Conservation (phyloP, 2,113 vertebrate species). For the Hemiprocne comata region DNA sequence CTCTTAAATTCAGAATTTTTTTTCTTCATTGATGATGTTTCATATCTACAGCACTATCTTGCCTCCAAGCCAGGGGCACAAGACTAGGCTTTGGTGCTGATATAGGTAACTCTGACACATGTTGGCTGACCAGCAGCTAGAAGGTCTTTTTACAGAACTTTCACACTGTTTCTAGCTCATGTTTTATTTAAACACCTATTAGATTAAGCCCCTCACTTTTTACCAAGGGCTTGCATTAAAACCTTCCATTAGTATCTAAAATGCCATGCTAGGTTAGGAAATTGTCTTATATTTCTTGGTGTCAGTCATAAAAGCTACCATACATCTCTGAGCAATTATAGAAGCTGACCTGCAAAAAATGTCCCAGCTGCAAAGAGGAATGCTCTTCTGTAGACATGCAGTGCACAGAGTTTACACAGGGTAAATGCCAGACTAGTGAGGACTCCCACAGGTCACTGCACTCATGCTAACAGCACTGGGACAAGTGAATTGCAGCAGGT, state of each 20-base stretch:
- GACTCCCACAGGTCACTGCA: not conserved
- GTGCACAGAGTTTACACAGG: not conserved
- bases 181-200: not conserved
- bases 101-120: not conserved
- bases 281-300: not conserved
- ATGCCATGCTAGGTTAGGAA: not conserved
- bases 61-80: not conserved
- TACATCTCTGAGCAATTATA: not conserved
- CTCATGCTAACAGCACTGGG: rapidly evolving
- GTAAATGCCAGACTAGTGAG: not conserved
- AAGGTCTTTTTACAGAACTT: not conserved
- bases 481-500: not conserved
- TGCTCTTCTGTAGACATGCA: not conserved
- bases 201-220: not conserved
- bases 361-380: not conserved
- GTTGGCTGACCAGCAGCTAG: not conserved
- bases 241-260: not conserved
- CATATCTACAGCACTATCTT: not conserved
- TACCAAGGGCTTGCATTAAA: not conserved
- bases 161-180: not conserved
- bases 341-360: not conserved
- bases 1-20: not conserved
- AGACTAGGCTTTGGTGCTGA: not conserved
- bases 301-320: not conserved
- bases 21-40: not conserved